These are phyloP conservation scores for Philonicus albiceps DNA, from an alignment of 2,888 invertebrate genomes.

Conservation along the genomic window DNA sequence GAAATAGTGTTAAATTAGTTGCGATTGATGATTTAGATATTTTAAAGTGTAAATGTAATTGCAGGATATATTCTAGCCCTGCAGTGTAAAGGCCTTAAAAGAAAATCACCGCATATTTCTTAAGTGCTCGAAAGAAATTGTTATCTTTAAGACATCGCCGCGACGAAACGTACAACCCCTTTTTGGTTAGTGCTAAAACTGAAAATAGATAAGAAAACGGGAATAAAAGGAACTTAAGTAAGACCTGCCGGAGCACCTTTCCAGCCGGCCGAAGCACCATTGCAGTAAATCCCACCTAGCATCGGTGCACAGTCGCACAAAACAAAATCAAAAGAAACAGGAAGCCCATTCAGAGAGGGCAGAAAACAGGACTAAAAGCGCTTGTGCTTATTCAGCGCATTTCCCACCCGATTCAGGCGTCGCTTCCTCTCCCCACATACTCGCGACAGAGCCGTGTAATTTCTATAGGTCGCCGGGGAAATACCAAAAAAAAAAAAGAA, in stretches of 20 bases:
- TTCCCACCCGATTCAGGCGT: conserved; percentile 4
- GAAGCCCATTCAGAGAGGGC: conserved; percentile 5
- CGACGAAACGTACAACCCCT: background rate
- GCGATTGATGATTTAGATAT: too few relatives aligned
- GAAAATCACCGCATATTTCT: background rate
- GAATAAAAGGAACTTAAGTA: background rate
- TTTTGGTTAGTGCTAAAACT: background rate
- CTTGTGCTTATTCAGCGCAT: conserved; percentile 41
- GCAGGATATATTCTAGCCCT: too few relatives aligned
- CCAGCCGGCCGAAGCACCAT: background rate
- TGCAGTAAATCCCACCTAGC: background rate
- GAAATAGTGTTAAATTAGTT: too few relatives aligned
- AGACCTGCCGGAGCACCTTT: background rate
- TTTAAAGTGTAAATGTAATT: too few relatives aligned
- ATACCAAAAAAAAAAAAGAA: conserved; percentile 23
- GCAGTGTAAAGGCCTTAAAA: background rate
- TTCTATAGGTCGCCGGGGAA: conserved; percentile 16
- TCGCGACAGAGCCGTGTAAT: background rate
- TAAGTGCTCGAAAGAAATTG: background rate
- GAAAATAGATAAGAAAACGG: background rate
- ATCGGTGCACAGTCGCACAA: background rate
- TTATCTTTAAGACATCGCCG: background rate
- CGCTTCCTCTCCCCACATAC: background rate
- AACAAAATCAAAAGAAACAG: conserved; percentile 13
- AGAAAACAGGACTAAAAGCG: conserved; percentile 13